These are phyloP conservation scores for Exaiptasia diaphana DNA, from an alignment of 64 coral and sea anemone genomes.

Conservation along the genomic window DNA sequence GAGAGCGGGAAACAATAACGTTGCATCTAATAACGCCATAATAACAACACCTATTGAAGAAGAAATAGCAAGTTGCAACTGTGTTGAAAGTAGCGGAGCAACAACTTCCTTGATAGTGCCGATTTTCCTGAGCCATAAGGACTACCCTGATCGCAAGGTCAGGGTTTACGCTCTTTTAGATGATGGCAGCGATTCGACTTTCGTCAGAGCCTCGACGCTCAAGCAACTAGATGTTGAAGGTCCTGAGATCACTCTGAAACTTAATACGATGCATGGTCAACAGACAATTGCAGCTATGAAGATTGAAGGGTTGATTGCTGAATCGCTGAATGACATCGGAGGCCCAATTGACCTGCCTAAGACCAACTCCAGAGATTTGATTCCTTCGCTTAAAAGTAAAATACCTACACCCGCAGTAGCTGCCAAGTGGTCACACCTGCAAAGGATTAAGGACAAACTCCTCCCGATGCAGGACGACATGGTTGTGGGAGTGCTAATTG, in stretches of 20 bases:
- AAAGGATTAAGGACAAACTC: background rate
- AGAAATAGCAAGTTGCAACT: background rate
- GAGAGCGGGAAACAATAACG: background rate
- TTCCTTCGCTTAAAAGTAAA: conserved; percentile 37
- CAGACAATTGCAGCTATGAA: background rate
- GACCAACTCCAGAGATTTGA: conserved; percentile 14
- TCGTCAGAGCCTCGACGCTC: conserved; percentile 35
- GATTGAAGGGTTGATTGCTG: conserved; percentile 22
- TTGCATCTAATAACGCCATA: background rate
- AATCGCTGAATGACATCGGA: background rate
- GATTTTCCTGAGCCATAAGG: conserved; percentile 1
- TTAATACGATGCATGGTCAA: background rate
- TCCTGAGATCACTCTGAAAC: conserved; percentile 9
- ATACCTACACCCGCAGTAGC: background rate
- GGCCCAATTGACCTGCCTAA: conserved; percentile 2
- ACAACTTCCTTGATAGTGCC: background rate
- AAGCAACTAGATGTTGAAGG: conserved; percentile 39
- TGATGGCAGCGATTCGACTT: conserved; percentile 68
- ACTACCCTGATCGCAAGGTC: conserved; percentile 12
- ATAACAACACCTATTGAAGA: background rate
- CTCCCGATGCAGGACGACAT: background rate
- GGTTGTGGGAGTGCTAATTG: background rate
- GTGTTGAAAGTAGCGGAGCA: background rate
- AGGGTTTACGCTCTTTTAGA: conserved; percentile 59
- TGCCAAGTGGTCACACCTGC: background rate